Evolutionary conservation across 2,888 invertebrate genomes (phyloP).

Genomic region (Sphinx pinastri): DNA sequence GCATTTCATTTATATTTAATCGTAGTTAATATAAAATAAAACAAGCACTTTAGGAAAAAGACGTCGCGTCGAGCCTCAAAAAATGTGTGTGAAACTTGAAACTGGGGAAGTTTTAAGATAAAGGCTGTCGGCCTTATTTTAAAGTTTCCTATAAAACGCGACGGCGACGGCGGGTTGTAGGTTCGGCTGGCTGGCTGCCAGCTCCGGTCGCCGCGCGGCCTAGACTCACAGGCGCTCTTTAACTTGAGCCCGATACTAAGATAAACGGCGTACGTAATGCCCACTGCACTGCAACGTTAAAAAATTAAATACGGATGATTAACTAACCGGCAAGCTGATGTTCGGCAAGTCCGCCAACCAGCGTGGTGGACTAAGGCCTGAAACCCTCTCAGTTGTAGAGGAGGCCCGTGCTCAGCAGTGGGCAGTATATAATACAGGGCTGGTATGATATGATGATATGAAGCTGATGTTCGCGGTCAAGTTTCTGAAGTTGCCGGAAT

Average conservation of each 20-base stretch:
- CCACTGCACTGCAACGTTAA: conserved; percentile 40
- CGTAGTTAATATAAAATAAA: background rate
- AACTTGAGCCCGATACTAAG: conserved; percentile 50
- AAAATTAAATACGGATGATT: conserved; percentile 45
- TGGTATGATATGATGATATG: no score
- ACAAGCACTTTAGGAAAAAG: background rate
- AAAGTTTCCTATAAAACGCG: conserved; percentile 38
- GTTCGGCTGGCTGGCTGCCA: conserved; percentile 59
- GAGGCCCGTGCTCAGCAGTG: no score
- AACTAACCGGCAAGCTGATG: conserved; percentile 50
- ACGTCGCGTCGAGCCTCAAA: background rate
- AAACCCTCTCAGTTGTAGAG: no score
- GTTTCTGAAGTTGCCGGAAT: conserved; percentile 29
- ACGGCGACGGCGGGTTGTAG: conserved; percentile 38
- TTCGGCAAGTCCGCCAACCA: no score
- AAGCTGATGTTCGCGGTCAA: conserved; percentile 36
- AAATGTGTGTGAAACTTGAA: conserved; percentile 14
- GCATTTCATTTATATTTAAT: no score
- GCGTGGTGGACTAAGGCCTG: no score
- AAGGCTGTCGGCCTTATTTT: conserved; percentile 29
- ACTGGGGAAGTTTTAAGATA: conserved; percentile 23
- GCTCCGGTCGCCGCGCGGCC: conserved; percentile 41
- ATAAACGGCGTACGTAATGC: conserved; percentile 49
- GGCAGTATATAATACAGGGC: no score
- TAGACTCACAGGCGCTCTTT: conserved; percentile 51